Percentiles rank a stretch among this genome's conserved stretches.
Conservation (phyloP, 2,888 invertebrate species). For the Neocrepidodera transversa region DNA sequence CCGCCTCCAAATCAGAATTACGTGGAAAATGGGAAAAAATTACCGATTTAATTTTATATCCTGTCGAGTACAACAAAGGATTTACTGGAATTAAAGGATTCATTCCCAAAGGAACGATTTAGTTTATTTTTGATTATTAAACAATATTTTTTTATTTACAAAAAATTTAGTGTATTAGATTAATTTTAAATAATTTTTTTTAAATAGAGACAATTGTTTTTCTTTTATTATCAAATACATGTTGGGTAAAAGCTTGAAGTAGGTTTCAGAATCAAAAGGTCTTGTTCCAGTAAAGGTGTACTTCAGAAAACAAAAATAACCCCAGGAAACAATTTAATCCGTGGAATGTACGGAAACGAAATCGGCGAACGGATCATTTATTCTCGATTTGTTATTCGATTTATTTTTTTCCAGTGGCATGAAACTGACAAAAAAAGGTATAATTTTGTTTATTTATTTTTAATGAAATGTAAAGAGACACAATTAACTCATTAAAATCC, state of each 20-base stretch:
- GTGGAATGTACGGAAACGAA: constrained; percentile 17
- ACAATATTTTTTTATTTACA: no score
- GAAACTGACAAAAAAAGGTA: not conserved
- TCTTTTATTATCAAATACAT: no score
- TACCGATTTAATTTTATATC: not conserved
- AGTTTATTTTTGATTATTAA: no score
- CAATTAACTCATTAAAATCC: no score
- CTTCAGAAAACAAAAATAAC: not conserved
- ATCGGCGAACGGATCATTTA: constrained; percentile 40
- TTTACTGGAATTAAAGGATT: not conserved
- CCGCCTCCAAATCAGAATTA: constrained; percentile 39
- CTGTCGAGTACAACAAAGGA: not conserved
- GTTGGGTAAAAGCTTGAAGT: no score
- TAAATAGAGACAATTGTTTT: no score
- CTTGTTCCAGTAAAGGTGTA: no score
- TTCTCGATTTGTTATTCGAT: constrained; percentile 32
- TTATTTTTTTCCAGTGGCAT: constrained; percentile 15
- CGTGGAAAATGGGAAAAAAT: constrained; percentile 42
- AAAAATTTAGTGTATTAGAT: no score
- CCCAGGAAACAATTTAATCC: constrained; percentile 17
- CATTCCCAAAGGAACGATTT: not conserved
- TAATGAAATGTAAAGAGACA: no score
- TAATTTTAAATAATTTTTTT: no score
- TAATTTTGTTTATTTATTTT: not conserved
- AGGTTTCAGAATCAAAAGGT: no score